Base-by-base conservation (phyloP, 2,797 vertebrate genomes). In the Telmatherina bonti region DNA sequence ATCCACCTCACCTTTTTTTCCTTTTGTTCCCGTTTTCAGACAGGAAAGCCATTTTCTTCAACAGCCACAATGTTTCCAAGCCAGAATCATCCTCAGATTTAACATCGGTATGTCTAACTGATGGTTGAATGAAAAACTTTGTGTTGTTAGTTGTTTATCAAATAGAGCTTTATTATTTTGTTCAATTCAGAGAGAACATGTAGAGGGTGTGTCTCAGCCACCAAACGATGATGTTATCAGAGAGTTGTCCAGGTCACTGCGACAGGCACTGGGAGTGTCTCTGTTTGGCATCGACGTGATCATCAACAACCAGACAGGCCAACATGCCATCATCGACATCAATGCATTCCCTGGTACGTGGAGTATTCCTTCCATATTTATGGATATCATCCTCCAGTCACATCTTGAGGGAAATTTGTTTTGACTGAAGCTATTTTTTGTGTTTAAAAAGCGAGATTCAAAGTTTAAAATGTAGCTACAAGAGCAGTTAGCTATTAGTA, bases 31-130 rank as follows among this genome's bases (percentile, higher is more conserved):
- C 64, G 38, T 62, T 92, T 94, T 55, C 94, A 99, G 97, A 99
- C 88, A 95, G 97, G 76, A 96, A 96, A 95, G 95, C 97, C 54
- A 99, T 99, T 93, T 99, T 98, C 93, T 99, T 99, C 93, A 99
- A 99, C 93, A 99, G 97, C 89, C 98, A 99, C 94, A 97, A 99
- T 11, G 98, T 99, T 79, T 99, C 98, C 63, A 99, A 99, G 88
- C 98, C 98, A 0, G 97, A 99, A 89, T 99, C 97, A 0, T 98
- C 97, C 13, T 99, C 97, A 1, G 93, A 97, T 78, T 90, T 99
- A 90, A 99, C 97, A 43, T 97, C 96, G 72, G 98, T 99, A 94
- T 74, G 96, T 96, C 72, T 29, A 36, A 16, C 43, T 22, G 11
- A 18, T 38, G 58, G 5, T n/a, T 0, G 1, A 43, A 43, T 13